Conservation (phyloP, 1,140 invertebrate species). For the Drosophila ohnishii region DNA sequence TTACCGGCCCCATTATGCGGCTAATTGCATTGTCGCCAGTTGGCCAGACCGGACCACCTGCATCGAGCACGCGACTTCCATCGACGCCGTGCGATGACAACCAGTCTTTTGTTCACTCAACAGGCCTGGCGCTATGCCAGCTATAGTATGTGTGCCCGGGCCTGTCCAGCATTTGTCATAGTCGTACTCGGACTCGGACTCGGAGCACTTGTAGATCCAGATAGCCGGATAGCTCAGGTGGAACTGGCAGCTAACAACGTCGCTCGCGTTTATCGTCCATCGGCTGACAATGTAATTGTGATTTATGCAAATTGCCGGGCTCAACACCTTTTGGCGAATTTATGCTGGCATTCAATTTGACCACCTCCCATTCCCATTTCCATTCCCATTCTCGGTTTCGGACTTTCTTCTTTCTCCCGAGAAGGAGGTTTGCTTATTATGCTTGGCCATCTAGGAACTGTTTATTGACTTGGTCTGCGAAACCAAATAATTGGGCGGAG, state of each 20-base stretch:
- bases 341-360: conserved; percentile 33
- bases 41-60: conserved; percentile 55
- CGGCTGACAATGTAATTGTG: conserved; percentile 78
- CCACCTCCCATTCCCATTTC: conserved; percentile 14
- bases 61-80: conserved; percentile 45
- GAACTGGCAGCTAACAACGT: conserved; percentile 43
- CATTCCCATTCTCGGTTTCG: conserved; percentile 5
- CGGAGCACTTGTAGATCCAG: conserved; percentile 52
- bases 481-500: conserved; percentile 52
- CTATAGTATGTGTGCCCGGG: background rate
- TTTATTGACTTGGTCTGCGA: conserved; percentile 66
- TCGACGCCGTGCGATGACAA: conserved; percentile 30
- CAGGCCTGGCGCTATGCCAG: conserved; percentile 60
- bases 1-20: conserved; percentile 34
- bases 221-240: conserved; percentile 20
- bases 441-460: conserved; percentile 43
- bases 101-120: conserved; percentile 63
- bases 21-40: conserved; percentile 46
- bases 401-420: conserved; percentile 56
- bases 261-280: conserved; percentile 61
- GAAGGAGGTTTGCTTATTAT: conserved; percentile 52
- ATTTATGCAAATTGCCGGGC: conserved; percentile 73
- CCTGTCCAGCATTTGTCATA: conserved; percentile 62
- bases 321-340: conserved; percentile 63
- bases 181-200: conserved; percentile 21